phyloP scores from a whole-genome alignment of 1,140 invertebrate genomes.

The Neodiprion virginianus region DNA sequence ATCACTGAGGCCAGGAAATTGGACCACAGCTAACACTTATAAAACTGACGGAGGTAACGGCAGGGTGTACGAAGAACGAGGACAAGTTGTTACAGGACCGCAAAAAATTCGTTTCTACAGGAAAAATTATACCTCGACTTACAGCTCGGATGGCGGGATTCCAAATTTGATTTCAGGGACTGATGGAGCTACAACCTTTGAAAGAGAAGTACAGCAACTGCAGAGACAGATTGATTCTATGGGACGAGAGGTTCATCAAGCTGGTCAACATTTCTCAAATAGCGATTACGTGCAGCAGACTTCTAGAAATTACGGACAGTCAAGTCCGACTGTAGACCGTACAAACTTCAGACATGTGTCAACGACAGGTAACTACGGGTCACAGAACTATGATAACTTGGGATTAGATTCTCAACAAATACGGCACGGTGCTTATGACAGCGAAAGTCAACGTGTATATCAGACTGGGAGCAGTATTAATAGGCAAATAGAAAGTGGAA shows the following conservation, averaged over 20 bases:
- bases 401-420: conserved; percentile 13
- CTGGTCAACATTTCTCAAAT: conserved; percentile 12
- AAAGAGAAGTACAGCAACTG: conserved; percentile 23
- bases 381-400: conserved; percentile 5
- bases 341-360: no score
- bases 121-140: conserved; percentile 46
- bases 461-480: background rate
- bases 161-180: background rate
- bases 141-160: conserved; percentile 25
- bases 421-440: conserved; percentile 11
- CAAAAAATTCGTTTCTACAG: conserved; percentile 39
- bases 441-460: conserved; percentile 13
- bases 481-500: no score
- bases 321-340: no score
- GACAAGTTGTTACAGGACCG: conserved; percentile 38
- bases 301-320: background rate
- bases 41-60: conserved; percentile 37
- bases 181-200: conserved; percentile 9
- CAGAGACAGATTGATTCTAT: conserved; percentile 28
- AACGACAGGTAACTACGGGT: background rate
- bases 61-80: conserved; percentile 38
- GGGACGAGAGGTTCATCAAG: conserved; percentile 25
- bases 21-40: conserved; percentile 35
- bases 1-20: conserved; percentile 24
- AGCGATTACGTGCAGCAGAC: background rate